Evolutionary conservation across 2,113 vertebrate genomes (phyloP).

Genomic region (Echinops telfairi): DNA sequence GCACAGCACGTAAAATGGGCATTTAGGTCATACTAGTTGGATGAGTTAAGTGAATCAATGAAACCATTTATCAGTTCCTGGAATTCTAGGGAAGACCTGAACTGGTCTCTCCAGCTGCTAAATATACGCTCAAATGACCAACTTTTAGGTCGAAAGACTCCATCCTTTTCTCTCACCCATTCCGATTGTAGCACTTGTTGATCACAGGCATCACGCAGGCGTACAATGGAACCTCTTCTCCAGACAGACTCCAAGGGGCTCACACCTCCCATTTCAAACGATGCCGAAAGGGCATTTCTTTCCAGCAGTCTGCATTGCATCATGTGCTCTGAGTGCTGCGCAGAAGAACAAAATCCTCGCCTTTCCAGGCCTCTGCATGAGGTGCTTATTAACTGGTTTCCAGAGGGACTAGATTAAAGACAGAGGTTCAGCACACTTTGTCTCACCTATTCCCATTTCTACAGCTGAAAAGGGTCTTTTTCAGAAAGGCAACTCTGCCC

Average conservation of each 20-base stretch:
- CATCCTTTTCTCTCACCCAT: neutral
- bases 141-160: neutral
- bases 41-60: conserved; percentile 28
- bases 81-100: neutral
- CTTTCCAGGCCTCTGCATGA: neutral
- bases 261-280: neutral
- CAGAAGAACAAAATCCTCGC: conserved; percentile 44
- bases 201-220: neutral
- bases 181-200: neutral
- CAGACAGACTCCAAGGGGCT: conserved; percentile 6
- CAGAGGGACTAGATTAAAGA: conserved; percentile 36
- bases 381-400: conserved; percentile 63
- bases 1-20: neutral
- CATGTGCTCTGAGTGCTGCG: conserved; percentile 16
- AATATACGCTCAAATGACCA: conserved; percentile 23
- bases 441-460: conserved; percentile 41
- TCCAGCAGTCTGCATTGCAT: conserved; percentile 40
- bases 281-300: conserved; percentile 56
- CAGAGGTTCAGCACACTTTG: neutral
- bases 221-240: neutral
- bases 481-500: neutral
- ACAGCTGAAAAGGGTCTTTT: neutral
- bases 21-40: neutral
- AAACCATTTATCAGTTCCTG: neutral
- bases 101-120: neutral